Evolutionary conservation across 2,113 vertebrate species (phyloP).

Genomic region (Periophthalmodon schlosseri): DNA sequence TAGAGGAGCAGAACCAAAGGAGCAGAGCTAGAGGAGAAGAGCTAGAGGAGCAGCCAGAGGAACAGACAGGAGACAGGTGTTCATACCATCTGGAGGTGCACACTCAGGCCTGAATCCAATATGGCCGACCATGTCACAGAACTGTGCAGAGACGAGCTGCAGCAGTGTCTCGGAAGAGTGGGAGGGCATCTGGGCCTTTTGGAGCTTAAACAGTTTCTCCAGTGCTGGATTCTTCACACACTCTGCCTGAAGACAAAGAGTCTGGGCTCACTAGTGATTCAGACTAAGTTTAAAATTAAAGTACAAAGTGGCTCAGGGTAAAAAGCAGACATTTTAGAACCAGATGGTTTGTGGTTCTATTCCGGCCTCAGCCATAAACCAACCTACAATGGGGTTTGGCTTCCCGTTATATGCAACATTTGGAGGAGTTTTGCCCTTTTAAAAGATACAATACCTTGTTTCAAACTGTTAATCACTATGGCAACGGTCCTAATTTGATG

Average conservation of each 20-base stretch:
- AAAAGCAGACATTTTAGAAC: too few relatives aligned
- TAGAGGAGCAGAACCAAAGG: not conserved
- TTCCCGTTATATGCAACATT: too few relatives aligned
- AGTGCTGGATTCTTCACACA: slow-evolving; percentile 77
- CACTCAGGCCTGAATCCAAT: slow-evolving; percentile 84
- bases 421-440: too few relatives aligned
- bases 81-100: slow-evolving; percentile 76
- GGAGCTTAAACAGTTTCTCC: slow-evolving; percentile 68
- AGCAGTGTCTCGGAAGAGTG: slow-evolving; percentile 56
- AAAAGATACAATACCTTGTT: too few relatives aligned
- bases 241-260: slow-evolving; percentile 73
- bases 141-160: slow-evolving; percentile 80
- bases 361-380: too few relatives aligned
- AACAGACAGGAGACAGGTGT: not conserved
- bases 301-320: too few relatives aligned
- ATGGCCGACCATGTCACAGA: slow-evolving; percentile 75
- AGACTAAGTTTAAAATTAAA: not conserved
- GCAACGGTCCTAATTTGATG: too few relatives aligned
- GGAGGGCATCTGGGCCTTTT: slow-evolving; percentile 49
- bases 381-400: too few relatives aligned
- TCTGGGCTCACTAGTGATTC: not conserved
- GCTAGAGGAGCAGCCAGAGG: not conserved
- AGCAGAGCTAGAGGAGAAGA: not conserved
- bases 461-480: too few relatives aligned
- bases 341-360: too few relatives aligned